Percentiles rank a stretch among this genome's conserved stretches.
Conservation (phyloP, 2,888 invertebrate genomes). For the Acleris literana region DNA sequence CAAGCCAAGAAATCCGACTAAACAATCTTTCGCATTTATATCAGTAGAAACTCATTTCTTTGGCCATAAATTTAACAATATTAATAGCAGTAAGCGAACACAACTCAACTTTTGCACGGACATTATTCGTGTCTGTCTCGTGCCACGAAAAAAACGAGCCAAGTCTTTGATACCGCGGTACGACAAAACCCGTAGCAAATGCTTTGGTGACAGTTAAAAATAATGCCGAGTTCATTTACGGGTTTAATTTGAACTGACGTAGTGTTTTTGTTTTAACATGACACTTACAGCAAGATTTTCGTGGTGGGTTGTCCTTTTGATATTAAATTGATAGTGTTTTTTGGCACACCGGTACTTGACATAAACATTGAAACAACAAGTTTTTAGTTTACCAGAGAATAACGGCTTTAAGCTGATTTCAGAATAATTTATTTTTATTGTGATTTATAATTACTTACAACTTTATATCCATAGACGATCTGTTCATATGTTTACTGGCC, state of each 20-base stretch:
- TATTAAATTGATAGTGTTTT: background rate
- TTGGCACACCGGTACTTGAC: too few species aligned
- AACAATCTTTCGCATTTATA: slow-evolving; percentile 11
- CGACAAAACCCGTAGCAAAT: slow-evolving; percentile 45
- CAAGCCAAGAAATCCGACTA: background rate
- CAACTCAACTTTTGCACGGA: slow-evolving; percentile 35
- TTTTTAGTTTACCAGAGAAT: too few species aligned
- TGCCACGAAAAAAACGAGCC: slow-evolving; percentile 40
- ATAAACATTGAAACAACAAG: too few species aligned
- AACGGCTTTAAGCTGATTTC: too few species aligned
- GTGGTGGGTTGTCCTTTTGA: background rate
- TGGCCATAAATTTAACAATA: slow-evolving; percentile 32
- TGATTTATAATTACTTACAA: too few species aligned
- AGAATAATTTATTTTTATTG: too few species aligned
- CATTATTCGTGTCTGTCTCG: slow-evolving; percentile 35
- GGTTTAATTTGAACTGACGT: slow-evolving; percentile 22
- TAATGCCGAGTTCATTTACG: slow-evolving; percentile 31
- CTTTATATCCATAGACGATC: too few species aligned
- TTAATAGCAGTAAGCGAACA: slow-evolving; percentile 32
- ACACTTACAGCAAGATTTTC: slow-evolving; percentile 1
- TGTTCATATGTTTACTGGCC: too few species aligned
- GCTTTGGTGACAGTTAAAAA: slow-evolving; percentile 41
- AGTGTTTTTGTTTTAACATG: slow-evolving; percentile 14
- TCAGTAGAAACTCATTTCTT: slow-evolving; percentile 16
- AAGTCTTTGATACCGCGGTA: slow-evolving; percentile 45